phyloP scores from a whole-genome alignment of 2,797 vertebrate genomes.

The Acanthurus leucopareius region DNA sequence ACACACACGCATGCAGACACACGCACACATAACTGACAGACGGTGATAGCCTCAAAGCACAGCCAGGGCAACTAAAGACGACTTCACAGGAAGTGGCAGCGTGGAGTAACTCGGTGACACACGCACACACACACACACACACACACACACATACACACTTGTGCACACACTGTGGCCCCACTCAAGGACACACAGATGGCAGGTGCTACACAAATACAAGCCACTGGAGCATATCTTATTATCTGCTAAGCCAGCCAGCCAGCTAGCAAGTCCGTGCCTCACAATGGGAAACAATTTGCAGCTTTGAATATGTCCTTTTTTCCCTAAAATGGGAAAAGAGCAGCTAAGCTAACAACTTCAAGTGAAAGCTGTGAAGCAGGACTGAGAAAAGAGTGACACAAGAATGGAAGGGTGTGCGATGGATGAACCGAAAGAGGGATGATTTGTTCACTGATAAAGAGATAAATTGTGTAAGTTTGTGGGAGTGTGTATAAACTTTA shows the following conservation, averaged over 20 bases:
- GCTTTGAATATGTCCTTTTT: constrained; percentile 47
- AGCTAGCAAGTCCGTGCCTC: constrained; percentile 35
- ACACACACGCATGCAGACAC: neutral
- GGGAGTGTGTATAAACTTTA: neutral
- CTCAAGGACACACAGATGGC: constrained; percentile 81
- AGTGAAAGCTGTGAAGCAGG: constrained; percentile 12
- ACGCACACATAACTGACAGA: constrained; percentile 36
- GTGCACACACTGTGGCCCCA: constrained; percentile 37
- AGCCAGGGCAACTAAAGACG: constrained; percentile 63
- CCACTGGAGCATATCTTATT: constrained; percentile 73
- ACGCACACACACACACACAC: constrained; percentile 41
- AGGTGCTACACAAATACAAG: constrained; percentile 76
- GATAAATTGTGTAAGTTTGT: neutral
- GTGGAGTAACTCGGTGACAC: constrained; percentile 45
- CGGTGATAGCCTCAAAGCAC: constrained; percentile 59
- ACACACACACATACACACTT: constrained; percentile 40
- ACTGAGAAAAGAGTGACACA: neutral
- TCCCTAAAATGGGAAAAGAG: constrained; percentile 20
- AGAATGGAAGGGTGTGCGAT: constrained; percentile 15
- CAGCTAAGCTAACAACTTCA: constrained; percentile 37
- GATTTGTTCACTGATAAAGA: constrained; percentile 21
- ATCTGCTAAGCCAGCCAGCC: constrained; percentile 63
- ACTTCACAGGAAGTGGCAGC: constrained; percentile 60
- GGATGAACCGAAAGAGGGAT: constrained; percentile 7
- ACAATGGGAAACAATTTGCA: constrained; percentile 52